Conservation (phyloP, 2,797 vertebrate genomes). For the Prionace glauca region DNA sequence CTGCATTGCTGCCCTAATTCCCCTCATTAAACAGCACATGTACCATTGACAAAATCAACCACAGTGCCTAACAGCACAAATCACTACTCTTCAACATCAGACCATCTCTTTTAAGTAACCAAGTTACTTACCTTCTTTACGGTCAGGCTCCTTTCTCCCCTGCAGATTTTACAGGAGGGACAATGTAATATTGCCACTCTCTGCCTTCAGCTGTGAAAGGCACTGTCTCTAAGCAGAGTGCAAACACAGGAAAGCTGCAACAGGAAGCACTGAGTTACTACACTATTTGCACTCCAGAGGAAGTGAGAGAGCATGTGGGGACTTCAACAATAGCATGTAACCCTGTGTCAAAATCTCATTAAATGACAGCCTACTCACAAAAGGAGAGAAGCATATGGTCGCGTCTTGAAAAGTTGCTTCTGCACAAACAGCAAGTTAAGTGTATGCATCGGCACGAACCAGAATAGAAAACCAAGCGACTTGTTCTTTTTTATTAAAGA, state of each 20-base stretch:
- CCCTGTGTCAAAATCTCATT: conserved; percentile 33
- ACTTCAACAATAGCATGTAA: conserved; percentile 27
- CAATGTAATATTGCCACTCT: neutral
- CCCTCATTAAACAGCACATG: neutral
- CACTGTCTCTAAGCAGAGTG: neutral
- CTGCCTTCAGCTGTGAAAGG: neutral
- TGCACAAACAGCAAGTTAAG: neutral
- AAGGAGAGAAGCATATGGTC: neutral
- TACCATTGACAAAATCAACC: neutral
- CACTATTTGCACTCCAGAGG: conserved; percentile 33
- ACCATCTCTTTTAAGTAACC: neutral
- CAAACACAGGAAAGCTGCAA: conserved; percentile 24
- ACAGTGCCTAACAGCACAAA: neutral
- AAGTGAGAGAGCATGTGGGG: conserved; percentile 31
- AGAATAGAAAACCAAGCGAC: neutral
- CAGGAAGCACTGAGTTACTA: conserved; percentile 23
- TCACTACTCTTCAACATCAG: neutral
- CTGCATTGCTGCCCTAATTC: too few species aligned
- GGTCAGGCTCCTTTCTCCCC: neutral
- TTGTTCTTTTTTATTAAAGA: neutral
- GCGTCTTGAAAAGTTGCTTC: neutral
- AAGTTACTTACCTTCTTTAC: neutral
- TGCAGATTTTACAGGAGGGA: neutral
- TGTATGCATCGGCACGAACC: neutral
- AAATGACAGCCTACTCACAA: conserved; percentile 1